Conservation (phyloP, 53 echinoderm and acorn worm genomes). For the Hippasteria phrygiana region DNA sequence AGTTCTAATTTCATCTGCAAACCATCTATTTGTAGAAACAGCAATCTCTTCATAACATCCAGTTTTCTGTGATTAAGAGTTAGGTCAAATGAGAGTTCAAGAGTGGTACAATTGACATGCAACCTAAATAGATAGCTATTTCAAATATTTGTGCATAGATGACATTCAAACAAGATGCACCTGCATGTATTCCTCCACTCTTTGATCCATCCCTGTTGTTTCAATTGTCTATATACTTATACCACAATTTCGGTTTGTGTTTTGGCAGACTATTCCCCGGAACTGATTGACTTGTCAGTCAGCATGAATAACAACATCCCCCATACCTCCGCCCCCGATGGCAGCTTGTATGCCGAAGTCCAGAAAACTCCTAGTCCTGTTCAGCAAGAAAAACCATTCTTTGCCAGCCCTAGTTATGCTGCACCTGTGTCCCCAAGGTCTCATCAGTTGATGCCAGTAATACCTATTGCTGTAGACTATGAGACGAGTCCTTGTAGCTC, state of each 20-base stretch:
- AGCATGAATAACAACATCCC: constrained; percentile 83
- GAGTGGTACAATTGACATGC: no score
- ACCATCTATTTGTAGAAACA: no score
- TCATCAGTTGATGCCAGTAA: constrained; percentile 65
- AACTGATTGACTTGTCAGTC: constrained; percentile 66
- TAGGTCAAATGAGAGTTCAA: no score
- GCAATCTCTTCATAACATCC: no score
- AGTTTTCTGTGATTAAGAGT: no score
- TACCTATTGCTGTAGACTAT: constrained; percentile 43
- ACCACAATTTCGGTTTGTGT: neutral
- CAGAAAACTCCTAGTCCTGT: constrained; percentile 85
- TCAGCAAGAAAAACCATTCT: constrained; percentile 40
- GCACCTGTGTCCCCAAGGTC: constrained; percentile 20
- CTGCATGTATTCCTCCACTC: no score
- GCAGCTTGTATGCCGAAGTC: constrained; percentile 96
- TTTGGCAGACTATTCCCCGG: constrained; percentile 68
- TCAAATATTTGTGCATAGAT: no score
- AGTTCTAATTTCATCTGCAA: no score
- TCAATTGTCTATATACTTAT: no score
- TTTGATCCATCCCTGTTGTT: no score
- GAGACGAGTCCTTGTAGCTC: constrained; percentile 45
- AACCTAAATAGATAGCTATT: no score
- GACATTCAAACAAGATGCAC: no score
- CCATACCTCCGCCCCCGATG: constrained; percentile 92
- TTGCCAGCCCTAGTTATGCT: constrained; percentile 4